Evolutionary conservation across 1,140 invertebrate species (phyloP), one percentile per base, ranked within the genome.

Genomic region (Ips nitidus): DNA sequence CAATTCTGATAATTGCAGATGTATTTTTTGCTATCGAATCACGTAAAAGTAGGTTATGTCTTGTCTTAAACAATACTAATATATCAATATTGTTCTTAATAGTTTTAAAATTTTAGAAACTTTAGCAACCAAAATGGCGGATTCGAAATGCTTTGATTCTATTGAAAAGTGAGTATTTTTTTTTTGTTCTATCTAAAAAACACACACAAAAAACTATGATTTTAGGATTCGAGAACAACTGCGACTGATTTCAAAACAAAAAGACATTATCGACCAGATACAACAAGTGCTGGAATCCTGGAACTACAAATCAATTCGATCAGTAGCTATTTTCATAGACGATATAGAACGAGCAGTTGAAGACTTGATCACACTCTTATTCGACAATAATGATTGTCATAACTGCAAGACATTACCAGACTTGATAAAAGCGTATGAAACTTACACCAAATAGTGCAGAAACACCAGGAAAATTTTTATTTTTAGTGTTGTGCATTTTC

Each of bases 401-500:
- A 6, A 8, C 22, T 22, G 22, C 22, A 22, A 22, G 22, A 22
- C 22, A 22, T 4, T 36, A 50, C n/a, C 36, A 40, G 36, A 47
- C 6, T 6, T 50, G 37, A 8, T 55, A 4, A 38, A 55, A 38
- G 53, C 7, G 53, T 55, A 55, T 22, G 53, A 2, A 22, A 22
- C 22, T 22, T n/a, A n/a, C n/a, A n/a, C 22, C 22, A 22, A 22
- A 22, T 22, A 22, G 22, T 22, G 22, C 22, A 22, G 22, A 22
- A 22, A 22, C 22, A 22, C 22, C 22, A 22, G 22, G 0, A 22
- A 22, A 22, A 22, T 0, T 22, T 22, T 22, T 22, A 22, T 22
- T 74, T 76, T 62, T 53, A 77, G 75, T 64, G 57, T 75, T 59
- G 47, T 77, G 7, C 71, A 71, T 41, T 63, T 68, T 56, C 45